Evolutionary conservation across 1,140 invertebrate species (phyloP).

Genomic region (Pygmarrhopalites habei): DNA sequence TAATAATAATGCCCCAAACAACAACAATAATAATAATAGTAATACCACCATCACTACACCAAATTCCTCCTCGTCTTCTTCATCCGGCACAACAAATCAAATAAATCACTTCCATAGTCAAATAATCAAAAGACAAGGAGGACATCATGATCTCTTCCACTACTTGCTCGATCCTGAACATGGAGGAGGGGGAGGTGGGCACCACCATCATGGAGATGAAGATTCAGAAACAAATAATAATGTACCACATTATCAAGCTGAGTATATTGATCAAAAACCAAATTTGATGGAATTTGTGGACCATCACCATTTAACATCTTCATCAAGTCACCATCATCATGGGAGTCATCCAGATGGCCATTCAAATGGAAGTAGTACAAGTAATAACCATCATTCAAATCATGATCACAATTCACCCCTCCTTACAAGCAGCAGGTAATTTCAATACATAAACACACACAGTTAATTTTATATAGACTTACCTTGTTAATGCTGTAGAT

Average conservation of each 20-base stretch:
- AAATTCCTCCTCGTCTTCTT: no score
- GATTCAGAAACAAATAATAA: conserved; percentile 1
- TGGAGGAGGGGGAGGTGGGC: background rate
- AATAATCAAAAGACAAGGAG: background rate
- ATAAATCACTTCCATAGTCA: background rate
- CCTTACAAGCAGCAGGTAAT: no score
- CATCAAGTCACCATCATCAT: no score
- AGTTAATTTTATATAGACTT: no score
- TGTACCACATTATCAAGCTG: conserved; percentile 8
- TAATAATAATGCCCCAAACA: background rate
- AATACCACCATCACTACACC: conserved; percentile 2
- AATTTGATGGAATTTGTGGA: background rate
- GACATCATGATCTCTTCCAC: conserved; percentile 1
- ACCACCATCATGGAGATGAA: background rate
- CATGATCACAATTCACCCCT: no score
- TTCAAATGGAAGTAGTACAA: no score
- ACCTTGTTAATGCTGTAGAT: no score
- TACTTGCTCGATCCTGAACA: conserved; percentile 5
- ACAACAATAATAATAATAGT: background rate
- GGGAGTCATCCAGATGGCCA: no score
- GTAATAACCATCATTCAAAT: no score
- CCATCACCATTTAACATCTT: background rate
- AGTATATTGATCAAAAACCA: conserved; percentile 22
- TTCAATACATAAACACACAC: no score
- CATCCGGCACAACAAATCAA: background rate